Conservation (phyloP, 2,888 invertebrate species). For the Ectemnius cavifrons region DNA sequence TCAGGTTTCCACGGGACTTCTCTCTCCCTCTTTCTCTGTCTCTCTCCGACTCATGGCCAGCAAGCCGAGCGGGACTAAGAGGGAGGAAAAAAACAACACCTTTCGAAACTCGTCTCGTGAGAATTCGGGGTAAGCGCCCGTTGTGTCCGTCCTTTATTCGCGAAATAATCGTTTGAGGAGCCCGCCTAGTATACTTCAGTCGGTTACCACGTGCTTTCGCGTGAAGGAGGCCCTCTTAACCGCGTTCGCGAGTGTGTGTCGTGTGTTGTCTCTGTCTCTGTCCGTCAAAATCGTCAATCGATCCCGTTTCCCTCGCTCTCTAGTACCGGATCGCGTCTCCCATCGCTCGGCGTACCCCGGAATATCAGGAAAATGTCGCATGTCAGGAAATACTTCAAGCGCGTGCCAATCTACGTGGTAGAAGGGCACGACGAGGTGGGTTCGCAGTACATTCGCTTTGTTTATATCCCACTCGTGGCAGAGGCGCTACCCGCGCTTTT, state of each 20-base stretch:
- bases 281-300: conserved; percentile 39
- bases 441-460: conserved; percentile 36
- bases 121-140: conserved; percentile 62
- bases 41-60: too few relatives aligned
- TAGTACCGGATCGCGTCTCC: conserved; percentile 10
- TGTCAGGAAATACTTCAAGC: conserved; percentile 80
- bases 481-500: conserved; percentile 37
- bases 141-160: conserved; percentile 62
- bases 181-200: conserved; percentile 65
- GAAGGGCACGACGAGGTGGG: conserved; percentile 88
- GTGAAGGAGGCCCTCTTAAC: conserved; percentile 59
- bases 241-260: conserved; percentile 47
- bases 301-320: conserved; percentile 23
- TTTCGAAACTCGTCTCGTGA: conserved; percentile 70
- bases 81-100: conserved; percentile 45
- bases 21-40: conserved; percentile 3
- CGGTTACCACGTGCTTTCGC: conserved; percentile 69
- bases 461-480: conserved; percentile 44
- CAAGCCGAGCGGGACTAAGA: conserved; percentile 17
- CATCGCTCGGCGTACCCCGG: background rate
- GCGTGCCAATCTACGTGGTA: conserved; percentile 87
- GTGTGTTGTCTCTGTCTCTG: conserved; percentile 27
- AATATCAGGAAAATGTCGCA: conserved; percentile 36
- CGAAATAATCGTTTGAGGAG: conserved; percentile 66
- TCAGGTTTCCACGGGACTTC: conserved; percentile 62